phyloP scores from a whole-genome alignment of 2,797 vertebrate genomes.

The Champsocephalus esox region DNA sequence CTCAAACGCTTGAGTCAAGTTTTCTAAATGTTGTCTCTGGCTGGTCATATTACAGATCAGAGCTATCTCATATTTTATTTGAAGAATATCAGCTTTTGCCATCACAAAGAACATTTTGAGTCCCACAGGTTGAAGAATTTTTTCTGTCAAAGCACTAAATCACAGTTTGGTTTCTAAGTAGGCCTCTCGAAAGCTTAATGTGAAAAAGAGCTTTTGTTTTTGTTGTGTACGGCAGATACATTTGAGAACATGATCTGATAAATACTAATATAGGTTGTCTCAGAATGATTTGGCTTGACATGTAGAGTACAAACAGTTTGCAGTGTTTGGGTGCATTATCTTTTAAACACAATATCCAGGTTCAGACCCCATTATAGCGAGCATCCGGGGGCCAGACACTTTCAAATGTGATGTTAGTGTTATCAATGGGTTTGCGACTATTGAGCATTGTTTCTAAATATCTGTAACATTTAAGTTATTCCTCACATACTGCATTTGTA shows the following conservation, averaged over 20 bases:
- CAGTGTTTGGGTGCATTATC: neutral
- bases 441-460: neutral
- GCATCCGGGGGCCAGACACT: neutral
- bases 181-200: neutral
- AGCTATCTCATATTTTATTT: constrained; percentile 12
- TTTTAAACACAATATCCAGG: neutral
- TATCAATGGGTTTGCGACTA: neutral
- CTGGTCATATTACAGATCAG: constrained; percentile 18
- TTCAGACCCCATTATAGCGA: neutral
- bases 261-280: neutral
- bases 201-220: neutral
- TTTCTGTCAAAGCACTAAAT: neutral
- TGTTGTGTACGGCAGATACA: neutral
- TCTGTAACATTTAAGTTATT: neutral
- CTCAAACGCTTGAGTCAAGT: neutral
- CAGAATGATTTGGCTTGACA: constrained; percentile 3
- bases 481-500: neutral
- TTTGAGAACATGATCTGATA: neutral
- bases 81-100: constrained; percentile 15
- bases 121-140: neutral
- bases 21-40: constrained; percentile 23
- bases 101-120: neutral
- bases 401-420: too few species aligned
- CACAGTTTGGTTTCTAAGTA: neutral
- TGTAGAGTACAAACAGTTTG: constrained; percentile 12